These are phyloP conservation scores for Epizoanthus stellaris DNA, from an alignment of 92 coral and sea anemone genomes.

Conservation along the genomic window DNA sequence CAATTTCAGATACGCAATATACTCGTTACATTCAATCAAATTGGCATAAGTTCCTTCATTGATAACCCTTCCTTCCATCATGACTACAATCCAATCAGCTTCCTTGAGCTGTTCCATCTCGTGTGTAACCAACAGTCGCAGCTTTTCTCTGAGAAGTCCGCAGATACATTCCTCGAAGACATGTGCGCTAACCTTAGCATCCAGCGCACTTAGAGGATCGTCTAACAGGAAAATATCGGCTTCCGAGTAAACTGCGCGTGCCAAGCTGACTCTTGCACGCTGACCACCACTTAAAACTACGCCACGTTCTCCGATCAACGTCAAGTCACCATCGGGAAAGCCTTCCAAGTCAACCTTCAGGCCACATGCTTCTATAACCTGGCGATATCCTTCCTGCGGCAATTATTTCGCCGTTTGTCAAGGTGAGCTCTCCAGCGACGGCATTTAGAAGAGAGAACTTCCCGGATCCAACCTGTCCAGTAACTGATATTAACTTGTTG, in stretches of 20 bases:
- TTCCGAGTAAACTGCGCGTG: conserved; percentile 48
- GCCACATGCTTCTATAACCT: conserved; percentile 20
- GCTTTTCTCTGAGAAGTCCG: conserved; percentile 8
- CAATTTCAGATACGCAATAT: neutral
- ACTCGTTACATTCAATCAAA: neutral
- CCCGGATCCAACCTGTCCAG: conserved; percentile 44
- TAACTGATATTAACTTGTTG: conserved; percentile 14
- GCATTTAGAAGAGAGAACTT: conserved; percentile 37
- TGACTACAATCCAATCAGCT: neutral
- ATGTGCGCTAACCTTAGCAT: conserved; percentile 42
- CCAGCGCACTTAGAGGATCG: conserved; percentile 48
- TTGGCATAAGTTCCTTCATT: neutral
- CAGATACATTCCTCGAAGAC: conserved; percentile 21
- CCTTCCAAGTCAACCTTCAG: conserved; percentile 27
- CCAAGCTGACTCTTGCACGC: conserved; percentile 49
- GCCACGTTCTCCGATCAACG: conserved; percentile 41
- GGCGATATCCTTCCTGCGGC: conserved; percentile 24
- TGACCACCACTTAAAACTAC: conserved; percentile 47
- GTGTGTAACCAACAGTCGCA: conserved; percentile 12
- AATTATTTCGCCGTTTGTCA: conserved; percentile 3
- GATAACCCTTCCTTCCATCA: neutral
- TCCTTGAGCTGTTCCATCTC: neutral
- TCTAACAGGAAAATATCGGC: conserved; percentile 44
- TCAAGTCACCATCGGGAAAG: conserved; percentile 30
- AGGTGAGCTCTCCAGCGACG: conserved; percentile 18